phyloP scores from a whole-genome alignment of 2,888 invertebrate genomes.

The Eledona agricola region DNA sequence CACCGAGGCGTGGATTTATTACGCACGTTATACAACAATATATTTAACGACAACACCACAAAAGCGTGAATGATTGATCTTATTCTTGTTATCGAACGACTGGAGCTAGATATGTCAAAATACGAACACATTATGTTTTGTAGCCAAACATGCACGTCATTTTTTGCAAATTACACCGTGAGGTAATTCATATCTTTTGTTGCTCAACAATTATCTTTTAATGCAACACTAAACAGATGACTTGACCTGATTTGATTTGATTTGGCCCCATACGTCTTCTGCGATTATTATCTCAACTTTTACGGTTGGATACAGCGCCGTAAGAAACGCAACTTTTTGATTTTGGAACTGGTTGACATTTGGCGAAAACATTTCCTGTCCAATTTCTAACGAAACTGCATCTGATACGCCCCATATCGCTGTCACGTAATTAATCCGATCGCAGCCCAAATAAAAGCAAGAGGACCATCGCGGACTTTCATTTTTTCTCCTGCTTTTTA shows the following conservation, averaged over 20 bases:
- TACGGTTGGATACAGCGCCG: conserved; percentile 6
- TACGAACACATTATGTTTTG: no score
- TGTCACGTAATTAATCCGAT: conserved; percentile 7
- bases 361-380: conserved; percentile 9
- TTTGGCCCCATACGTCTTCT: conserved; percentile 27
- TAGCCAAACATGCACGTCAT: no score
- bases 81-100: no score
- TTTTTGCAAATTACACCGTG: no score
- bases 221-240: conserved; percentile 16
- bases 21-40: no score
- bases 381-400: conserved; percentile 9
- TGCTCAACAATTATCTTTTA: conserved; percentile 10
- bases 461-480: conserved; percentile 15
- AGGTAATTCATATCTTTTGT: no score
- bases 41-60: no score
- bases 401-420: conserved; percentile 5
- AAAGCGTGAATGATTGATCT: no score
- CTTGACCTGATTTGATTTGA: conserved; percentile 25
- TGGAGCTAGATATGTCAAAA: no score
- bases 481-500: conserved; percentile 12
- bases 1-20: no score
- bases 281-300: conserved; percentile 17
- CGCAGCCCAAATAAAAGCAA: conserved; percentile 11
- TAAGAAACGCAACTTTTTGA: conserved; percentile 10
- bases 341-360: conserved; percentile 3